phyloP scores from a whole-genome alignment of 2,113 vertebrate species.

The Brachirus orientalis region DNA sequence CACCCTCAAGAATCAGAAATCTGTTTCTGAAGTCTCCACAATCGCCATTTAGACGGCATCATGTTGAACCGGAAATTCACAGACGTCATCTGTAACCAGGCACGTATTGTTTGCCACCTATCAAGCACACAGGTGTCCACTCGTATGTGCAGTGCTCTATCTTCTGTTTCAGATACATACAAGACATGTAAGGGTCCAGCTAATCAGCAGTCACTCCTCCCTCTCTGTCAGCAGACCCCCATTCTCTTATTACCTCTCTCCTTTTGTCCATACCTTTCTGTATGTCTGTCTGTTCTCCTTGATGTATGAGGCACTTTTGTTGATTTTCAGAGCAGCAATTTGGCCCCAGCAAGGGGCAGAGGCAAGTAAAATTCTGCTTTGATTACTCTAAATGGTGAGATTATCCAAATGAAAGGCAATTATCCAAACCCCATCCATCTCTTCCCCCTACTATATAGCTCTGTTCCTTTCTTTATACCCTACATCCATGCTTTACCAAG shows the following conservation, averaged over 20 bases:
- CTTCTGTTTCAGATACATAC: background rate
- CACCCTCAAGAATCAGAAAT: too few relatives aligned
- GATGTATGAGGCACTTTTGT: slow-evolving; percentile 57
- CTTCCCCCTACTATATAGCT: slow-evolving; percentile 49
- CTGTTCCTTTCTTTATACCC: slow-evolving; percentile 32
- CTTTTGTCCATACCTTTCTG: slow-evolving; percentile 39
- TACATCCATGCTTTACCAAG: slow-evolving; percentile 25
- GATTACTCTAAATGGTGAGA: slow-evolving; percentile 74
- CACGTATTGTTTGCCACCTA: too few relatives aligned
- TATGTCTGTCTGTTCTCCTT: slow-evolving; percentile 39
- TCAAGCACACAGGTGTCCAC: too few relatives aligned
- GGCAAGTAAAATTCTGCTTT: slow-evolving; percentile 72
- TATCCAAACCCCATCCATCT: slow-evolving; percentile 62
- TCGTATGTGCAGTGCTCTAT: too few relatives aligned
- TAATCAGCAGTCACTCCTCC: slow-evolving; percentile 40
- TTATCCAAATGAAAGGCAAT: slow-evolving; percentile 78
- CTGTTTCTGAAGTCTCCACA: too few relatives aligned
- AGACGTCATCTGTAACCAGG: too few relatives aligned
- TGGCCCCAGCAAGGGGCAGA: slow-evolving; percentile 58
- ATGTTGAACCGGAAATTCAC: too few relatives aligned
- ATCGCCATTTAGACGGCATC: too few relatives aligned
- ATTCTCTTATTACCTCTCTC: slow-evolving; percentile 2
- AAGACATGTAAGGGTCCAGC: slow-evolving; percentile 2
- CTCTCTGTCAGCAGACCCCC: slow-evolving; percentile 8
- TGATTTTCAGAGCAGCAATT: slow-evolving; percentile 72